Conservation (phyloP, 2,888 invertebrate species). For the Tachina grossa region DNA sequence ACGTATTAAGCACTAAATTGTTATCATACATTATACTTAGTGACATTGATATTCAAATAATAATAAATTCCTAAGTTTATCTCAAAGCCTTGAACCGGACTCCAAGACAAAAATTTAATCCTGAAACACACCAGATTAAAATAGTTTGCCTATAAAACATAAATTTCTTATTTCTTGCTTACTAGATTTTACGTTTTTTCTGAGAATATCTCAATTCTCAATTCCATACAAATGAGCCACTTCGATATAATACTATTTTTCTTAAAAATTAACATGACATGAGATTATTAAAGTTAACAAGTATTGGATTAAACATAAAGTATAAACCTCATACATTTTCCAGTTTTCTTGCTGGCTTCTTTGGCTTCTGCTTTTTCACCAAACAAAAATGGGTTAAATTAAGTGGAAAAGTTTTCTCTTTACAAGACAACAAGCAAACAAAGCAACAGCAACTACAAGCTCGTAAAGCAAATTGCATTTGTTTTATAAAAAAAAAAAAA, state of each 20-base stretch:
- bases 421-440: background rate
- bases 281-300: conserved; percentile 36
- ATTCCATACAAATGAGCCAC: too few species aligned
- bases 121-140: too few species aligned
- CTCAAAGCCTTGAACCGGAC: too few species aligned
- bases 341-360: background rate
- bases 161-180: too few species aligned
- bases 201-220: too few species aligned
- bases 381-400: conserved; percentile 43
- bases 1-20: too few species aligned
- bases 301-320: conserved; percentile 33
- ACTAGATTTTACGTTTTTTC: too few species aligned
- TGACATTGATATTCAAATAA: too few species aligned
- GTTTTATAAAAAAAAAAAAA: background rate
- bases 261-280: background rate
- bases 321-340: background rate
- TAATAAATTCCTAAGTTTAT: too few species aligned
- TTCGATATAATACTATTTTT: background rate
- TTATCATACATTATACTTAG: too few species aligned
- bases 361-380: background rate
- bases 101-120: too few species aligned
- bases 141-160: too few species aligned
- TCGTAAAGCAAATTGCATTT: background rate
- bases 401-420: conserved; percentile 43
- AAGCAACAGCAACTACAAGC: conserved; percentile 35